These are phyloP conservation scores for Alitta virens DNA, from an alignment of 2,888 invertebrate genomes.

Conservation along the genomic window DNA sequence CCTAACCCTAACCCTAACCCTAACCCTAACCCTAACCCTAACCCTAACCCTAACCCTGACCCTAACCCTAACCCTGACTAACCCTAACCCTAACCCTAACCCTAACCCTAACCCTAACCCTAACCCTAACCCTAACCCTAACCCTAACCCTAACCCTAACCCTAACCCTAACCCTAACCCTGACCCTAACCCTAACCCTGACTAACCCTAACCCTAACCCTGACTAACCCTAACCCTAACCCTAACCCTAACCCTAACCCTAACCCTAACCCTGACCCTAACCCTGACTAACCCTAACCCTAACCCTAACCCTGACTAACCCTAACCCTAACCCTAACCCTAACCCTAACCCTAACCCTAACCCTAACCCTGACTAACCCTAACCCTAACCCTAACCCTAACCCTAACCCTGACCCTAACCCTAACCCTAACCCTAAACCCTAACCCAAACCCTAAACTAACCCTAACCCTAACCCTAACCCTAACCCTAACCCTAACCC, in stretches of 20 bases:
- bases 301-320: conserved; percentile 21
- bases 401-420: no score
- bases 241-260: background rate
- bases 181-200: no score
- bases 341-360: background rate
- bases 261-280: no score
- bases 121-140: conserved; percentile 15
- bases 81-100: conserved; percentile 28
- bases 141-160: background rate
- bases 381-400: conserved; percentile 23
- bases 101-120: conserved; percentile 25
- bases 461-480: conserved; percentile 21
- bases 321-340: conserved; percentile 9
- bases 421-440: conserved; percentile 8
- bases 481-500: conserved; percentile 18
- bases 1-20: conserved; percentile 27
- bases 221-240: background rate
- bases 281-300: conserved; percentile 8
- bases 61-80: conserved; percentile 24
- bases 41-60: conserved; percentile 27
- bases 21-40: conserved; percentile 29
- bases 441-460: conserved; percentile 5
- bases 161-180: background rate
- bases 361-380: conserved; percentile 4
- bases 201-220: background rate